Evolutionary conservation across 2,888 invertebrate species (phyloP).

Genomic region (Dione vanillae): DNA sequence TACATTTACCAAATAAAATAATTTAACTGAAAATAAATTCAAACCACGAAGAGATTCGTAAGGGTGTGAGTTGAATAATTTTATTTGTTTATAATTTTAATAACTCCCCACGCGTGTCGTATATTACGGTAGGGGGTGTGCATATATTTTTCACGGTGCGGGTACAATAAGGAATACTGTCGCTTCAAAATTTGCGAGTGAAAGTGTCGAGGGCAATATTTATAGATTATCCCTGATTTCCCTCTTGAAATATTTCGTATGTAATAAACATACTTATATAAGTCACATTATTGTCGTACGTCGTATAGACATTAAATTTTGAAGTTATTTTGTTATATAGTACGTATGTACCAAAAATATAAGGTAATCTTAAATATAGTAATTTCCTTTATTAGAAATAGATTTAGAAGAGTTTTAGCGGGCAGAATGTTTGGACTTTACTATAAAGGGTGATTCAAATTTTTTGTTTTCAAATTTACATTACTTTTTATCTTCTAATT

Average conservation of each 20-base stretch:
- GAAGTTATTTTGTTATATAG: neutral
- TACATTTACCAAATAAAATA: neutral
- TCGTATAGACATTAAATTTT: slow-evolving; percentile 25
- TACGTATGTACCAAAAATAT: neutral
- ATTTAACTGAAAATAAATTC: slow-evolving; percentile 64
- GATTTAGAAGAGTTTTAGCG: too few species aligned
- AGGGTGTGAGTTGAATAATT: slow-evolving; percentile 75
- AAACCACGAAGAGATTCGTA: slow-evolving; percentile 59
- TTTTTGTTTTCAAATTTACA: too few species aligned
- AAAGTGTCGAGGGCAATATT: slow-evolving; percentile 71
- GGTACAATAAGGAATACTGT: slow-evolving; percentile 78
- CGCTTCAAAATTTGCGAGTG: slow-evolving; percentile 75
- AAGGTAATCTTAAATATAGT: too few species aligned
- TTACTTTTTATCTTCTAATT: too few species aligned
- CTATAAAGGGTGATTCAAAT: too few species aligned
- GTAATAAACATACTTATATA: slow-evolving; percentile 62
- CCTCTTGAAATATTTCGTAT: slow-evolving; percentile 68
- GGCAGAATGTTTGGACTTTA: too few species aligned
- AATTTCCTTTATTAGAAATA: too few species aligned
- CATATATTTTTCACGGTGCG: slow-evolving; percentile 74
- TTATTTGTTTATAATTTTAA: slow-evolving; percentile 84
- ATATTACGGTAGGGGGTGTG: slow-evolving; percentile 67
- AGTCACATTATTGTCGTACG: slow-evolving; percentile 42
- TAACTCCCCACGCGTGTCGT: slow-evolving; percentile 72
- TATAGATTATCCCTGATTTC: slow-evolving; percentile 81